These are phyloP conservation scores for Galeruca laticollis DNA, from an alignment of 2,888 invertebrate species.

Conservation along the genomic window DNA sequence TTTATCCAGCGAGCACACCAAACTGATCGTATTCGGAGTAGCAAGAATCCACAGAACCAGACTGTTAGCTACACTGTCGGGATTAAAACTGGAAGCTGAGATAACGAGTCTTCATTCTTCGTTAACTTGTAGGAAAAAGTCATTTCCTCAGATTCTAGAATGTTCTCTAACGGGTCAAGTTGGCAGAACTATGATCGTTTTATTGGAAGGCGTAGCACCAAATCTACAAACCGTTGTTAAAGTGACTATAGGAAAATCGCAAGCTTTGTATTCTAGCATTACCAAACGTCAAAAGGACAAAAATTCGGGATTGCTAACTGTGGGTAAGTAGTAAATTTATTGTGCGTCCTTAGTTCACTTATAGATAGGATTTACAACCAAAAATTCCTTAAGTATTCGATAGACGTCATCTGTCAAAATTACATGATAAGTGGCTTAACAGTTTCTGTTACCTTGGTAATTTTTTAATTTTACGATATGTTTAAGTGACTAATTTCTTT, in stretches of 20 bases:
- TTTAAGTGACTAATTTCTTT: no score
- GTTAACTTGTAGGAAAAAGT: slow-evolving; percentile 89
- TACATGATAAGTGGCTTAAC: no score
- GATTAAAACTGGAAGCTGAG: slow-evolving; percentile 94
- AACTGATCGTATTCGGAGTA: slow-evolving; percentile 88
- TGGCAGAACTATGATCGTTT: slow-evolving; percentile 90
- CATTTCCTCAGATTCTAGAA: slow-evolving; percentile 76
- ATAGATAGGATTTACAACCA: no score
- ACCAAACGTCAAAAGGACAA: slow-evolving; percentile 81
- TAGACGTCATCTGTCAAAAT: no score
- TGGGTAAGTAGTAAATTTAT: slow-evolving; percentile 60
- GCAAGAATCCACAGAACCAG: slow-evolving; percentile 88
- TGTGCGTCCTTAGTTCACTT: no score
- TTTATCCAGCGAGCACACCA: slow-evolving; percentile 74
- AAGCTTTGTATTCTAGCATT: slow-evolving; percentile 89
- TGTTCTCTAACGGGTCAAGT: slow-evolving; percentile 90
- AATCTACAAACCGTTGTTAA: slow-evolving; percentile 95
- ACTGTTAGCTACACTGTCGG: slow-evolving; percentile 90
- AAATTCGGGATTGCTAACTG: slow-evolving; percentile 84
- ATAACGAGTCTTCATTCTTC: slow-evolving; percentile 93
- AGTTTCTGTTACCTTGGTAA: no score
- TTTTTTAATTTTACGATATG: no score
- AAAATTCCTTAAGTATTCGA: no score
- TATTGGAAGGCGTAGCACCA: slow-evolving; percentile 91
- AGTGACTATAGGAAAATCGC: slow-evolving; percentile 91